A percentile compares a stretch with the other conserved stretches of the same genome.
Evolutionary conservation across 2,113 vertebrate genomes (phyloP).

Genomic region (Todiramphus saurophagus): DNA sequence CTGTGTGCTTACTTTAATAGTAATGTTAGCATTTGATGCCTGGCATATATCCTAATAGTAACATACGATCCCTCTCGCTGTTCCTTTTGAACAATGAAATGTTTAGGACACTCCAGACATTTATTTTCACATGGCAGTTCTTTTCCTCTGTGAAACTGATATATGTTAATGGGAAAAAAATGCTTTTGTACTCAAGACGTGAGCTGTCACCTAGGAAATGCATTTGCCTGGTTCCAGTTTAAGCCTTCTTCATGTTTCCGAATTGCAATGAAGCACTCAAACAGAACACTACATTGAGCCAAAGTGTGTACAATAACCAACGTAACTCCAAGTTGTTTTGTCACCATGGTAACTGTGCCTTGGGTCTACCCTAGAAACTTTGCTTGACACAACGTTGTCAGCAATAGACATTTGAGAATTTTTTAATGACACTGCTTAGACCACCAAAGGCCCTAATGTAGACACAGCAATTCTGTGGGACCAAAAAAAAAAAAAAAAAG

Average conservation of each 20-base stretch:
- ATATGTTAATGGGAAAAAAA: neutral
- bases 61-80: neutral
- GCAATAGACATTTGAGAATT: neutral
- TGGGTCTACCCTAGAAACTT: neutral
- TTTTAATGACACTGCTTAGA: neutral
- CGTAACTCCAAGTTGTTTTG: neutral
- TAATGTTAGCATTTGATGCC: neutral
- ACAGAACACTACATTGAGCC: fast-evolving
- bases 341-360: neutral
- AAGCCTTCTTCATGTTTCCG: neutral
- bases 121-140: neutral
- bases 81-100: neutral
- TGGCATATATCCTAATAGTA: neutral
- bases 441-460: neutral
- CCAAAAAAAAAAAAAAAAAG: neutral
- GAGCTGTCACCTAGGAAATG: neutral
- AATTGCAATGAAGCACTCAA: neutral
- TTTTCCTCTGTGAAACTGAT: neutral
- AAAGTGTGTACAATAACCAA: neutral
- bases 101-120: neutral
- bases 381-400: neutral
- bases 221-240: neutral
- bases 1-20: neutral
- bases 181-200: neutral
- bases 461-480: neutral